Evolutionary conservation across 2,888 invertebrate genomes (phyloP), one percentile per base, ranked within the genome.

Genomic region (Nomada fucata): DNA sequence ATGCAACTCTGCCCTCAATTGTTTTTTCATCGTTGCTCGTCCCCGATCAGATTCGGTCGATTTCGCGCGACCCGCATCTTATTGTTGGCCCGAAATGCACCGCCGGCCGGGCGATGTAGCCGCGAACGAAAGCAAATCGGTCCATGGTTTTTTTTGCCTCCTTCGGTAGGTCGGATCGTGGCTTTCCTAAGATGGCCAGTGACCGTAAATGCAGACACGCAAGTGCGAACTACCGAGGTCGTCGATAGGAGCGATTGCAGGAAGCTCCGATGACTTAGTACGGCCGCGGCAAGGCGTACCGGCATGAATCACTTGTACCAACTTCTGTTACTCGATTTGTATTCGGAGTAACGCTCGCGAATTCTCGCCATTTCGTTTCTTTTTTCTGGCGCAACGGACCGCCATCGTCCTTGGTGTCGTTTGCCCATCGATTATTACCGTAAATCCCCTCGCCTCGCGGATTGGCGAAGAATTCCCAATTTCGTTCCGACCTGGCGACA

Each of bases 101-200:
- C 53, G 57, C 23, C 23, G 57, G 20, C 11, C 23, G 23, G 23
- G 20, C 26, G 57, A 57, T 57, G 57, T 23, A 59, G 2, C 20
- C 36, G 7, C 52, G n/a, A 18, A 3, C 18, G 13, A 10, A 47
- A 20, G 13, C 9, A 79, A 81, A 69, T 57, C 72, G 67, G 70
- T 72, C 61, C 64, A 47, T 47, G 57, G 10, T 50, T 73, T 77
- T 77, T 61, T 57, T 55, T 63, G 36, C 47, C 47, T 50, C n/a
- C 63, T 29, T 80, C 61, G 53, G 64, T 15, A 23, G 29, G 65
- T 73, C 67, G 29, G 55, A 67, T 42, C 73, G 64, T 67, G 82
- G 78, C 78, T 84, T 88, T 88, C 88, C 85, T 80, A 88, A 88
- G 86, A 86, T 88, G 88, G 88, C 73, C 85, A 86, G 82, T 76